phyloP scores from a whole-genome alignment of 2,113 vertebrate genomes.

The Tursiops truncatus region DNA sequence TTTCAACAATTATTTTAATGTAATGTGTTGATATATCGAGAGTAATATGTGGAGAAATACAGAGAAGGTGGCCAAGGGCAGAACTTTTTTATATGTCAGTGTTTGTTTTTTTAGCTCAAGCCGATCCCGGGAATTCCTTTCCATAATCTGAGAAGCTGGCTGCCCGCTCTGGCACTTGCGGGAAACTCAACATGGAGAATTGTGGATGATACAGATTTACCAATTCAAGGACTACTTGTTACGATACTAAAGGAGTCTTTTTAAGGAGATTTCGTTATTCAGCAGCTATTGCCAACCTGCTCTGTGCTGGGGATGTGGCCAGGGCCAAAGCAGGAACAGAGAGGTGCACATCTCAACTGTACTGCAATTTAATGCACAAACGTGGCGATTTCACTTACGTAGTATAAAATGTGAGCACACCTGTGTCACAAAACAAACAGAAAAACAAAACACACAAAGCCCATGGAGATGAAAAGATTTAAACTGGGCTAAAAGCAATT shows the following conservation, averaged over 20 bases:
- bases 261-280: background rate
- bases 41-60: background rate
- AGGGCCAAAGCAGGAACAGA: fast-evolving
- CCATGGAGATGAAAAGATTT: background rate
- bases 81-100: no score
- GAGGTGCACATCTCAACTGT: background rate
- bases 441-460: background rate
- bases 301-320: background rate
- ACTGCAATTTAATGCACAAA: background rate
- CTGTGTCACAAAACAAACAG: background rate
- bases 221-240: background rate
- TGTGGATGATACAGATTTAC: background rate
- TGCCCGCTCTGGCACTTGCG: background rate
- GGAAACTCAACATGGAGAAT: background rate
- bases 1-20: background rate
- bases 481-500: background rate
- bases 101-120: background rate
- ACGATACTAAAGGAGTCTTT: background rate
- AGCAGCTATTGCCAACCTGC: fast-evolving
- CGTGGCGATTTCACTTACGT: background rate
- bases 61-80: background rate
- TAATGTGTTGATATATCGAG: background rate
- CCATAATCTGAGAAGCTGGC: background rate
- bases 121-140: background rate
- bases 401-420: fast-evolving